Percentiles rank a stretch among this genome's conserved stretches.
These are phyloP conservation scores for Neogale vison DNA, from an alignment of 2,113 vertebrate species.

Conservation along the genomic window DNA sequence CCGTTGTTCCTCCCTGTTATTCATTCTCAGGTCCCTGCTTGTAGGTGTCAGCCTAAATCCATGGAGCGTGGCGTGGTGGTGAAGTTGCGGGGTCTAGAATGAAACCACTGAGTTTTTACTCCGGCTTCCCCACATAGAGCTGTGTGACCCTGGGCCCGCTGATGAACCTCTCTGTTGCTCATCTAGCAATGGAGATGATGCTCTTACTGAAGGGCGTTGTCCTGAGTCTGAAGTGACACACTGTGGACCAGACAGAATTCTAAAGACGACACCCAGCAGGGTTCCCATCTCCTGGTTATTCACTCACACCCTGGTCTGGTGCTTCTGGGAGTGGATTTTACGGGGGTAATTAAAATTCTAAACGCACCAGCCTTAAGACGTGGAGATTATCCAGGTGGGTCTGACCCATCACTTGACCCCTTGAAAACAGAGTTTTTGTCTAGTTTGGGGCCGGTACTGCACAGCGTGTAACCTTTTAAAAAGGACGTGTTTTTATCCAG, in stretches of 20 bases:
- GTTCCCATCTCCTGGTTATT: background rate
- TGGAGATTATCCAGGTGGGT: background rate
- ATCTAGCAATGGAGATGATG: background rate
- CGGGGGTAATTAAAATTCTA: background rate
- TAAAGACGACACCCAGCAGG: background rate
- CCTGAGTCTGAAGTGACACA: background rate
- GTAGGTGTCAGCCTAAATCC: background rate
- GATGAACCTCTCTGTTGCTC: background rate
- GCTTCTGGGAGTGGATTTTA: background rate
- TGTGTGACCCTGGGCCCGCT: background rate
- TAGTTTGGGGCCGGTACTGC: background rate
- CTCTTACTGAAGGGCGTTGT: background rate
- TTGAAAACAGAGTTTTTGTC: background rate
- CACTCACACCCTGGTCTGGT: background rate
- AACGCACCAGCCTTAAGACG: background rate
- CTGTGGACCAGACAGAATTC: background rate
- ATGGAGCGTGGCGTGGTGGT: no score
- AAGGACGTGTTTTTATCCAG: background rate
- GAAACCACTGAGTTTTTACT: background rate
- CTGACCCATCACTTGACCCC: background rate
- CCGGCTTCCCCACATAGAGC: background rate
- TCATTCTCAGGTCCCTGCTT: background rate
- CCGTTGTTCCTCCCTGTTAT: fast-evolving
- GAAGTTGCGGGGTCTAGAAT: background rate
- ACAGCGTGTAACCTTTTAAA: background rate